A percentile compares a stretch with the other conserved stretches of the same genome.
These are phyloP conservation scores for Melieria omissa DNA, from an alignment of 2,888 invertebrate species.

Conservation along the genomic window DNA sequence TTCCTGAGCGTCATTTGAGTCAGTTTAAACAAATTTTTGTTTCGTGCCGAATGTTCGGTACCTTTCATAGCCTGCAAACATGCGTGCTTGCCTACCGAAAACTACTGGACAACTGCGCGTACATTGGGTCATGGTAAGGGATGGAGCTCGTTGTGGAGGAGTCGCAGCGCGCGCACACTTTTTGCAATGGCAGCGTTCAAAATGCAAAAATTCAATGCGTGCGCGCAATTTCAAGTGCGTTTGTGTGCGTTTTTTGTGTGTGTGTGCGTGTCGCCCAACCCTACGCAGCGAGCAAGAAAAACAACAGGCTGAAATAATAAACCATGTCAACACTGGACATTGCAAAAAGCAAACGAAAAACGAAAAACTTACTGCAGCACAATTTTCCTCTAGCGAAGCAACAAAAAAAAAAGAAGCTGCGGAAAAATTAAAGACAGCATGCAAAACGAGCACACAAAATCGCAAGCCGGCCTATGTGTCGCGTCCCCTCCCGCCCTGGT, in stretches of 20 bases:
- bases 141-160: not conserved
- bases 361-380: too few relatives aligned
- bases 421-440: slow-evolving; percentile 11
- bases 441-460: not conserved
- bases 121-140: not conserved
- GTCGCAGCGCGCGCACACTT: not conserved
- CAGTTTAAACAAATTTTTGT: not conserved
- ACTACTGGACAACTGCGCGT: not conserved
- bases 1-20: not conserved
- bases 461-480: too few relatives aligned
- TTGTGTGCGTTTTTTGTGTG: slow-evolving; percentile 7
- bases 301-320: slow-evolving; percentile 22
- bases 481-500: too few relatives aligned
- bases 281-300: not conserved
- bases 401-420: slow-evolving; percentile 14
- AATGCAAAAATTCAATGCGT: slow-evolving; percentile 28
- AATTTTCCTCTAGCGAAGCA: not conserved
- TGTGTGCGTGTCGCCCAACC: not conserved
- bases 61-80: not conserved
- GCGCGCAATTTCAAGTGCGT: slow-evolving; percentile 7
- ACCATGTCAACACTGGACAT: slow-evolving; percentile 31
- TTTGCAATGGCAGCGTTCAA: slow-evolving; percentile 13
- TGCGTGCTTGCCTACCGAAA: not conserved
- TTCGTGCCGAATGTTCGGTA: not conserved
- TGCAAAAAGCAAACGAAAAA: slow-evolving; percentile 2